Evolutionary conservation across 2,797 vertebrate species (phyloP), one percentile per base, ranked within the genome.

Genomic region (Enteromius radiatus): DNA sequence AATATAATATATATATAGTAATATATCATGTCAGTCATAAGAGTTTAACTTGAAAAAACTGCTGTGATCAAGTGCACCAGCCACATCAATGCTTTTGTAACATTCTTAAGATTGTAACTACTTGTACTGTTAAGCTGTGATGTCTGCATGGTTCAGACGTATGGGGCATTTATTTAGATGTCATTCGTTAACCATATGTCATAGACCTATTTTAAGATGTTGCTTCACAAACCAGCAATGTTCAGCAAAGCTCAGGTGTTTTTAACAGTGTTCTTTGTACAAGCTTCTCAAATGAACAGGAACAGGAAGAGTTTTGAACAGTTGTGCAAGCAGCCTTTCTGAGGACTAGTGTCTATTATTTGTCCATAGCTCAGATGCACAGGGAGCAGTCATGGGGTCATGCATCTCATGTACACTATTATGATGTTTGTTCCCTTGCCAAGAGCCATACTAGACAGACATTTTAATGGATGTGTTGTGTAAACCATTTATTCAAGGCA

Each of bases 381-480:
- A 86, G 86, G 82, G 88, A 86, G 84, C 79, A 83, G 70, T 69
- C 43, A 68, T 52, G 59, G 43, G 43, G 67, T 86, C 79, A 84
- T 47, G 59, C 49, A 49, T 91, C 88, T 92, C 74, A 86, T 89
- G 88, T 86, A 84, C 86, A 84, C 86, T 84, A 88, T 88, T 89
- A 88, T 78, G 86, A 88, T 88, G 86, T 86, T 86, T 88, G 89
- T 86, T 81, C 82, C 8, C 70, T 82, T 89, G 91, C 92, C 92
- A 92, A 91, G 85, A 85, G 76, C 86, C 86, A 88, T 90, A 91
- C 90, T 90, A 91, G 91, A 90, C 88, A 89, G 91, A 90, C 91
- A 90, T 92, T 91, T 92, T 90, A 89, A 91, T 84, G 28, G 47
- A 90, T 93, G 91, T 88, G 91, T 91, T 92, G 92, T 92, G 92